These are phyloP conservation scores for Helicolenus hilgendorfi DNA, from an alignment of 2,797 vertebrate genomes.

Conservation along the genomic window DNA sequence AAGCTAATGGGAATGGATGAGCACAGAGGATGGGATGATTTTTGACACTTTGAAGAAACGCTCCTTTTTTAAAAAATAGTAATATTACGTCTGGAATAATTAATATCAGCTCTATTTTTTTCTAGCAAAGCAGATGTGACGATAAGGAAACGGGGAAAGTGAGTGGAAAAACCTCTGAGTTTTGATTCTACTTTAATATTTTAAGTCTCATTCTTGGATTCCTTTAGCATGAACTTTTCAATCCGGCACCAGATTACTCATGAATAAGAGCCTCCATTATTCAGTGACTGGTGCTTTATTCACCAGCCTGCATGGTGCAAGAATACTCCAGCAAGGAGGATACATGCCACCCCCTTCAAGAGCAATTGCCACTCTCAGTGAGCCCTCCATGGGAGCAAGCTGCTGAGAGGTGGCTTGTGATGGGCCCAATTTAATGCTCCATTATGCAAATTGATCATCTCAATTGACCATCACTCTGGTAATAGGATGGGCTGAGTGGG, in stretches of 20 bases:
- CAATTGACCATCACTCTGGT: conserved; percentile 91
- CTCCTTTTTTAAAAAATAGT: background rate
- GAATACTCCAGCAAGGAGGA: conserved; percentile 75
- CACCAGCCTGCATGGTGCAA: conserved; percentile 60
- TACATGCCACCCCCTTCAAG: conserved; percentile 77
- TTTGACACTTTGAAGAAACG: conserved; percentile 3
- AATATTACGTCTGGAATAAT: background rate
- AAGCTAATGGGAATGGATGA: conserved; percentile 58
- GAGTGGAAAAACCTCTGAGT: conserved; percentile 1
- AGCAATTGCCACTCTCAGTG: conserved; percentile 82
- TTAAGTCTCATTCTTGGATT: conserved; percentile 32
- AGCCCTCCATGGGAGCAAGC: conserved; percentile 81
- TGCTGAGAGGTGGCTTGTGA: conserved; percentile 83
- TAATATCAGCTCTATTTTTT: background rate
- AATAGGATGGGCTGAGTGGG: conserved; percentile 84
- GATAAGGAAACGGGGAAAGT: background rate
- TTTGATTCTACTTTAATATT: conserved; percentile 25
- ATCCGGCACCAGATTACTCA: conserved; percentile 65
- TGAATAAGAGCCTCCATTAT: conserved; percentile 76
- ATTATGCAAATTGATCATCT: conserved; percentile 94
- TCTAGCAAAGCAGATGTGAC: background rate
- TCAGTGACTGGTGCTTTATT: conserved; percentile 63
- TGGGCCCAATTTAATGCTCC: conserved; percentile 92
- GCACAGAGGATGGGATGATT: background rate
- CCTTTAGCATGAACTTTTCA: conserved; percentile 60